Evolutionary conservation across 2,797 vertebrate genomes (phyloP).

Genomic region (Ambastaia sidthimunki): DNA sequence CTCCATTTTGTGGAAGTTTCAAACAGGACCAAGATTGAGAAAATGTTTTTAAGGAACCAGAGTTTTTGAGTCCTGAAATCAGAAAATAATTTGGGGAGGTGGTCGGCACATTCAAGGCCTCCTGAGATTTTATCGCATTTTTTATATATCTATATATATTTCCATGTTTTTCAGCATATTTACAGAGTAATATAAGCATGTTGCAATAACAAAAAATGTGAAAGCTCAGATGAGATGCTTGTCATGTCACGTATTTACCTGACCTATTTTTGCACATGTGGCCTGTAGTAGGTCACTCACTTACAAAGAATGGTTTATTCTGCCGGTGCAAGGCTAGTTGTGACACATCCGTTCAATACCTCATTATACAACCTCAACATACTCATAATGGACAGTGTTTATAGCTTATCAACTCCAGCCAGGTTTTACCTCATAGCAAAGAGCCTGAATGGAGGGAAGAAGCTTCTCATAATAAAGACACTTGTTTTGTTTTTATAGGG

Average conservation of each 20-base stretch:
- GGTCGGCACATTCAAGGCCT: slow-evolving; percentile 81
- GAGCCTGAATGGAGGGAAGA: slow-evolving; percentile 78
- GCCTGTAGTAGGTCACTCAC: slow-evolving; percentile 76
- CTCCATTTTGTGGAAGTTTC: slow-evolving; percentile 73
- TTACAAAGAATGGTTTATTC: slow-evolving; percentile 83
- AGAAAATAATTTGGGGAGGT: slow-evolving; percentile 69
- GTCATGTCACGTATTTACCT: slow-evolving; percentile 86
- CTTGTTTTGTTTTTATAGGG: slow-evolving; percentile 48
- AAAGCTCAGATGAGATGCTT: slow-evolving; percentile 85
- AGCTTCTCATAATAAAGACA: slow-evolving; percentile 68
- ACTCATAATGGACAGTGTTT: slow-evolving; percentile 83
- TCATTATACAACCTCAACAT: slow-evolving; percentile 79
- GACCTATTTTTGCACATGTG: slow-evolving; percentile 85
- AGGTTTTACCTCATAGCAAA: slow-evolving; percentile 87
- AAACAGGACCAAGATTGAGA: slow-evolving; percentile 63
- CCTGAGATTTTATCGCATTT: slow-evolving; percentile 71
- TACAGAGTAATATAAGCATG: slow-evolving; percentile 88
- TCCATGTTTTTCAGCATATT: slow-evolving; percentile 84
- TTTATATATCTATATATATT: slow-evolving; percentile 80
- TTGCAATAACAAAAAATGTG: slow-evolving; percentile 89
- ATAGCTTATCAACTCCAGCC: slow-evolving; percentile 72
- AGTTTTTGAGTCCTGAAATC: slow-evolving; percentile 77
- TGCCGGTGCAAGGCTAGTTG: slow-evolving; percentile 82
- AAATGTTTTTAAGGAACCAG: slow-evolving; percentile 69
- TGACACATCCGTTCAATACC: slow-evolving; percentile 84